These are phyloP conservation scores for Melikaiella ostensackeni DNA, from an alignment of 2,888 invertebrate genomes.

Conservation along the genomic window DNA sequence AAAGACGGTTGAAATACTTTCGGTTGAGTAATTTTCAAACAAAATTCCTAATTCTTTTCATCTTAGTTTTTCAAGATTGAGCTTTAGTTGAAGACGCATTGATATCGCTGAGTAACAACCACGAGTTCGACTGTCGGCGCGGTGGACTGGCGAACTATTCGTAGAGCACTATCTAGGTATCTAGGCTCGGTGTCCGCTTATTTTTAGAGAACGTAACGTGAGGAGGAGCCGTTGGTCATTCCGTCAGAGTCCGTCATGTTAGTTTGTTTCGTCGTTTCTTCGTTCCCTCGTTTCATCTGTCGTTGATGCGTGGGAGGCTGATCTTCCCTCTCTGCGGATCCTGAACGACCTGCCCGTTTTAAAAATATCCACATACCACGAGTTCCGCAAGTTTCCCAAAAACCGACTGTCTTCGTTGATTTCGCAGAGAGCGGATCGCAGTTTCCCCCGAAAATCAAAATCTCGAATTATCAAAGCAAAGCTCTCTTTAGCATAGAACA, in stretches of 20 bases:
- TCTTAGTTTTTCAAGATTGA: slow-evolving; percentile 27
- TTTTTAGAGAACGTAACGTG: slow-evolving; percentile 77
- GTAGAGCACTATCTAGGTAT: slow-evolving; percentile 77
- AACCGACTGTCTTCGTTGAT: slow-evolving; percentile 27
- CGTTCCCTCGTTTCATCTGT: slow-evolving; percentile 51
- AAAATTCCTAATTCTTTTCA: too few species aligned
- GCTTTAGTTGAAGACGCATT: slow-evolving; percentile 49
- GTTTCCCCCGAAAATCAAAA: background rate
- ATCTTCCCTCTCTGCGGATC: slow-evolving; percentile 39
- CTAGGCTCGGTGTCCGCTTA: slow-evolving; percentile 76
- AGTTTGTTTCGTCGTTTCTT: slow-evolving; percentile 54
- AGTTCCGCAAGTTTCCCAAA: background rate
- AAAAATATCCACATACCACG: slow-evolving; percentile 31
- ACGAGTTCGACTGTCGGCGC: slow-evolving; percentile 63
- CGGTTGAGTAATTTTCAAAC: too few species aligned
- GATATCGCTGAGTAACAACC: slow-evolving; percentile 65
- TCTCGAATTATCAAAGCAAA: background rate
- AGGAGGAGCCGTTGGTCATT: slow-evolving; percentile 66
- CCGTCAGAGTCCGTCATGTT: slow-evolving; percentile 56
- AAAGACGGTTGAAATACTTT: background rate
- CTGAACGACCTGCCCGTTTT: slow-evolving; percentile 20
- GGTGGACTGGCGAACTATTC: slow-evolving; percentile 70
- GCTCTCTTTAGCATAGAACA: background rate
- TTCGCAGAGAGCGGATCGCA: background rate
- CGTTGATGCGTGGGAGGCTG: slow-evolving; percentile 54